A percentile compares a stretch with the other conserved stretches of the same genome.
phyloP scores from a whole-genome alignment of 2,113 vertebrate genomes.

The Oncorhynchus kisutch region DNA sequence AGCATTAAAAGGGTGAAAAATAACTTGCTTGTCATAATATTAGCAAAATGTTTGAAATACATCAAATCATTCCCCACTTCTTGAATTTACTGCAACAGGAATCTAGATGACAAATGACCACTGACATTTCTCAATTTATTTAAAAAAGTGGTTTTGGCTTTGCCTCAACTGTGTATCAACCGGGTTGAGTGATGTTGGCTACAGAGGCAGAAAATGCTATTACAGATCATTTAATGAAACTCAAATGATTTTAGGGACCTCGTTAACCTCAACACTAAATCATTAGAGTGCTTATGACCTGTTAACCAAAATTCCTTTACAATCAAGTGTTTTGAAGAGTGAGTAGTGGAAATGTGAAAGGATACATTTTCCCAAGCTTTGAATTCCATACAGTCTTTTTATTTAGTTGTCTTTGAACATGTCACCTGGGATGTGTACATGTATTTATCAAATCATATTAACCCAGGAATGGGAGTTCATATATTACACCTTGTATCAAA shows the following conservation, averaged over 20 bases:
- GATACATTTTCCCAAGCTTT: not conserved
- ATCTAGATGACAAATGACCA: conserved; percentile 24
- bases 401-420: not conserved
- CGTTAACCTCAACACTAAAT: not conserved
- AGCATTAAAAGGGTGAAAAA: conserved; percentile 57
- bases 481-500: not conserved
- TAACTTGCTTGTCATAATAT: conserved; percentile 65
- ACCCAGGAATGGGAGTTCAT: not conserved
- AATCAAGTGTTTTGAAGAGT: not conserved
- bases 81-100: conserved; percentile 22
- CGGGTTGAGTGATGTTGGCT: not conserved
- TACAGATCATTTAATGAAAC: conserved; percentile 3
- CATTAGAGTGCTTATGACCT: not conserved
- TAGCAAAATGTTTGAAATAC: conserved; percentile 54
- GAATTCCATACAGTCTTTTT: not conserved
- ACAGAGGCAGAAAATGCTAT: not conserved
- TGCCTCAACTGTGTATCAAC: not conserved
- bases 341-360: not conserved
- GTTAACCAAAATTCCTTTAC: not conserved
- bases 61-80: conserved; percentile 5
- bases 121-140: not conserved
- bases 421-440: not conserved
- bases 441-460: too few relatives aligned
- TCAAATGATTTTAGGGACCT: not conserved
- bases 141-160: conserved; percentile 1